Base-by-base conservation (phyloP, 2,797 vertebrate genomes). In the Myotis pilosus region DNA sequence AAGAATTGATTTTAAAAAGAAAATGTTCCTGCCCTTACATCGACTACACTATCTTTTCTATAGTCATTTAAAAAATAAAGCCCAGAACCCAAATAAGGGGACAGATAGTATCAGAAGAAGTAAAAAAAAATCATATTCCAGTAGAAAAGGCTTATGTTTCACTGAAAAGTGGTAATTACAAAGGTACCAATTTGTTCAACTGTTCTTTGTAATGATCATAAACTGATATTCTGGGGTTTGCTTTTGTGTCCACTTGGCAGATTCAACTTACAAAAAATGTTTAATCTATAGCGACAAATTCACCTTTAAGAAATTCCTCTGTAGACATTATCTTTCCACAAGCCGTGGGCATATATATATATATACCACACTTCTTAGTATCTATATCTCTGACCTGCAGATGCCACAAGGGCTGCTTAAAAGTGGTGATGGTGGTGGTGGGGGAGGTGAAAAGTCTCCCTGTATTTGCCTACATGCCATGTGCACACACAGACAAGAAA, bases 101-200 rank as follows among this genome's bases (percentile, higher is more conserved):
- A 82, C 49, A 51, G 30, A 25, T 15, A 75, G 4, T 44, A 74
- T 41, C 41, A 89, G 44, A 93, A 91, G 53, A 60, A 69, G 25
- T 88, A 25, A 53, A 82, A 60, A 12, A 86, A 64, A 49, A 25
- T 60, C 3, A 89, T 20, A 81, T 85, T 91, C 38, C 17, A 83
- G 28, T 36, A 93, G 55, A 74, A 72, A 88, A 78, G 5, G 5
- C 49, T 94, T 94, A 49, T 74, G 41, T 96, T 92, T 89, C 44
- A 55, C 38, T 57, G 49, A 75, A 94, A 47, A 79, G 30, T 12
- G 10, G 33, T 87, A 82, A 85, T 94, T 93, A 87, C 12, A 84
- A 75, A 95, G 84, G 44, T 55, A 74, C 22, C 87, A 38, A 66
- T 86, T 94, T 89, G n/a, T 89, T 83, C 88, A 87, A 22, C 62